Evolutionary conservation across 2,888 invertebrate species (phyloP).

Genomic region (Coecobrya sp.): DNA sequence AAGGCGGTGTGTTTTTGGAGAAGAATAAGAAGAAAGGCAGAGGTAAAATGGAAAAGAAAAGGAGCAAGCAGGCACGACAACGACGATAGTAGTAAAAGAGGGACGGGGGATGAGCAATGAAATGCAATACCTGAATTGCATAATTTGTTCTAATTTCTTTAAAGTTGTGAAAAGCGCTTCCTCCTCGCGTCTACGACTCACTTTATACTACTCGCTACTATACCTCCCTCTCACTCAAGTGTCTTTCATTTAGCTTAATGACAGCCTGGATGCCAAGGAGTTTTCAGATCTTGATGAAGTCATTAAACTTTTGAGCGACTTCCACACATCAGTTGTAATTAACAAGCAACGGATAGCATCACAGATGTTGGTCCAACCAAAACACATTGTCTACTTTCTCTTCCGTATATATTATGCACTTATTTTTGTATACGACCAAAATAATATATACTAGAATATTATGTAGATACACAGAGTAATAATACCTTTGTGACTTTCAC

Average conservation of each 20-base stretch:
- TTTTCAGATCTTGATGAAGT: conserved; percentile 87
- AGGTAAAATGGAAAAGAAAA: background rate
- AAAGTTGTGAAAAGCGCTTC: conserved; percentile 82
- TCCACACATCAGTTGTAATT: conserved; percentile 87
- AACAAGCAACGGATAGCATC: conserved; percentile 86
- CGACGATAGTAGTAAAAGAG: background rate
- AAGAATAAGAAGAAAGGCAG: background rate
- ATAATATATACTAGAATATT: conserved; percentile 25
- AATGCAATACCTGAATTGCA: conserved; percentile 87
- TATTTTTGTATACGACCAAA: conserved; percentile 44
- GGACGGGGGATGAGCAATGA: conserved; percentile 82
- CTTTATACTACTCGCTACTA: conserved; percentile 12
- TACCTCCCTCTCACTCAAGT: conserved; percentile 78
- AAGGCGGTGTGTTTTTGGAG: conserved; percentile 10
- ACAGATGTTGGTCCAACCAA: conserved; percentile 85
- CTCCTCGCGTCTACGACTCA: background rate
- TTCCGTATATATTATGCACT: background rate
- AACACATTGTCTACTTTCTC: conserved; percentile 45
- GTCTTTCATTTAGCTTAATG: conserved; percentile 87
- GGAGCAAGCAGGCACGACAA: conserved; percentile 1
- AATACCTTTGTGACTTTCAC: background rate
- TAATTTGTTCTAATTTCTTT: conserved; percentile 87
- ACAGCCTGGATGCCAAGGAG: conserved; percentile 85
- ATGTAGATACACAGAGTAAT: background rate
- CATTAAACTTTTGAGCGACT: conserved; percentile 87